Evolutionary conservation across 1,140 invertebrate genomes (phyloP), one percentile per base, ranked within the genome.

Genomic region (Drosophila obscura): DNA sequence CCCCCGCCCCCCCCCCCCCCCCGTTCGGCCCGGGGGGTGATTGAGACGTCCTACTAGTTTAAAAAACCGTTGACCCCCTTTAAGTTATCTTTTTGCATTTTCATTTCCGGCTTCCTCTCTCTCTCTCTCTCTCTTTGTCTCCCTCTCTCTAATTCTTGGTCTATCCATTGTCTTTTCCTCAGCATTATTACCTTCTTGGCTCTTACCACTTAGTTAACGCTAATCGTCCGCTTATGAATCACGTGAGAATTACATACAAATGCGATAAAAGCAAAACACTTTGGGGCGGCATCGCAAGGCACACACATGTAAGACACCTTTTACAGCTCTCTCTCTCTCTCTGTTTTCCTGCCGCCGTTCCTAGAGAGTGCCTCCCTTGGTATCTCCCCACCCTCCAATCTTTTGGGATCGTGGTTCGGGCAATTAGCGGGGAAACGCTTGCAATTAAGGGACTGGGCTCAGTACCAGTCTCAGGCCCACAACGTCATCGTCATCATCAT

Each of bases 271-370:
- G 46, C 51, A 67, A 39, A 74, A 77, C 73, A 73, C 59, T 78
- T 62, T 45, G 11, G 56, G 57, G 64, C 73, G 69, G 53, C 41
- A 60, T 65, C 35, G 11, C 11, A 13, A 39, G 35, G 35, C 35
- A 72, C 58, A 75, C 61, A 75, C 72, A 72, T 75, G 80, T 73
- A 52, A 76, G 72, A 63, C 80, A 83, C 66, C 66, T 62, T 39
- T 68, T 46, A 71, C 50, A 50, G 19, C 51, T 11, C 46, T 15
- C n/a, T 15, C 58, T 15, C 28, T n/a, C 7, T 4, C 31, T 31
- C 28, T 8, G 7, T 9, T 3, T 16, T 3, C 31, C 51, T 28
- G 2, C 28, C 15, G 28, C 28, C 28, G 7, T 9, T 9, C 31
- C 31, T 31, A 26, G 6, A 2, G 7, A 58, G 13, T 43, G 1